Evolutionary conservation across 2,113 vertebrate genomes (phyloP).

Genomic region (Laticauda colubrina): DNA sequence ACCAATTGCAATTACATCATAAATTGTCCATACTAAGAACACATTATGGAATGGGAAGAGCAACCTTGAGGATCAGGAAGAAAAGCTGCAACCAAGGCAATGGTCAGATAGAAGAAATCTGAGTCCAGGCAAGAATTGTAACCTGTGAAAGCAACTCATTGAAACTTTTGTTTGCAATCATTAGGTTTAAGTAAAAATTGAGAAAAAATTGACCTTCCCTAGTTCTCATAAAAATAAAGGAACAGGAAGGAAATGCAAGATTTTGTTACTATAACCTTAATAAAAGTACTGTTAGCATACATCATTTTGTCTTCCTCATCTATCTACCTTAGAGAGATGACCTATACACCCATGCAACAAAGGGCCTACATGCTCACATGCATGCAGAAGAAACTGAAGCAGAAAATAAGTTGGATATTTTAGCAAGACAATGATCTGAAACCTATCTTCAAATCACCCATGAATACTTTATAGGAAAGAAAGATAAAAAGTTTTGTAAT

Average conservation of each 20-base stretch:
- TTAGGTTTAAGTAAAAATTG: neutral
- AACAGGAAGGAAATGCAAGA: neutral
- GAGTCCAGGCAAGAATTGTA: neutral
- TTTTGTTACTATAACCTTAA: neutral
- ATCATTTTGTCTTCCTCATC: neutral
- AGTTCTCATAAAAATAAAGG: neutral
- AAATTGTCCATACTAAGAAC: neutral
- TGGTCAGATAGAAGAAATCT: neutral
- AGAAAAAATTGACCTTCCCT: neutral
- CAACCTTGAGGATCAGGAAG: neutral
- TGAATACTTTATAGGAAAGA: neutral
- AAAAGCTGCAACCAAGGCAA: neutral
- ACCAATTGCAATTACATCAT: neutral
- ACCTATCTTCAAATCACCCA: neutral
- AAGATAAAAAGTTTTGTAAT: neutral
- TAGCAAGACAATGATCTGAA: neutral
- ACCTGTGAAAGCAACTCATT: neutral
- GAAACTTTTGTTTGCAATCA: neutral
- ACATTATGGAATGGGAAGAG: neutral
- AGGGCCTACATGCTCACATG: neutral
- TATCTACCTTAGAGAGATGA: neutral
- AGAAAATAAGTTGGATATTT: neutral
- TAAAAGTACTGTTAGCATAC: neutral
- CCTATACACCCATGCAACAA: neutral
- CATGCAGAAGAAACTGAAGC: neutral